Evolutionary conservation across 2,113 vertebrate genomes (phyloP).

Genomic region (Saguinus midas): DNA sequence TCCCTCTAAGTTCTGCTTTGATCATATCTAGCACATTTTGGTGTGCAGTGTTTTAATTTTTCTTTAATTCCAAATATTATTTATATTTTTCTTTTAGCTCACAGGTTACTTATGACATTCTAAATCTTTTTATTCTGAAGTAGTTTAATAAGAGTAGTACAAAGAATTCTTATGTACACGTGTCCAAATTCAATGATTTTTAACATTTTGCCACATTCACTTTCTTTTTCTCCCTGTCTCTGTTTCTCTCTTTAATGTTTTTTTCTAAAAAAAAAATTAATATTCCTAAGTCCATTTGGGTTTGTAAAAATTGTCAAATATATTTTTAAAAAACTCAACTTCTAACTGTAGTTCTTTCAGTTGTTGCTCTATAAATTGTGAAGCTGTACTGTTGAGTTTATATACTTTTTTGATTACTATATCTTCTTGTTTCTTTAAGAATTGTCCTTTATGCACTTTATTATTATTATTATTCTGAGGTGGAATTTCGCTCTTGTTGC

Average conservation of each 20-base stretch:
- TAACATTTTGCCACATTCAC: background rate
- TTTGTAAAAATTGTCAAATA: background rate
- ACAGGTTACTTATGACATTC: background rate
- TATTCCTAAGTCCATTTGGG: background rate
- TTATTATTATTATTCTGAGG: background rate
- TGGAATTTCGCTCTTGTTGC: too few species aligned
- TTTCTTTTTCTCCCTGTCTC: background rate
- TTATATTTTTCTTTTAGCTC: background rate
- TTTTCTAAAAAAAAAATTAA: background rate
- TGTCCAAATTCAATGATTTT: background rate
- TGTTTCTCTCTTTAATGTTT: background rate
- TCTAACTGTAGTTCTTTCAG: background rate
- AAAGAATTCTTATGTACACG: background rate
- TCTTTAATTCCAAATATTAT: background rate
- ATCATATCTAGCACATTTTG: background rate
- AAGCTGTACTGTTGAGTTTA: background rate
- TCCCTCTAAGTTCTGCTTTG: constrained; percentile 12
- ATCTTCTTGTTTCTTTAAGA: background rate
- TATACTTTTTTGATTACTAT: background rate
- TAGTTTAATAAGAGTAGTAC: background rate
- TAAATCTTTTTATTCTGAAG: background rate
- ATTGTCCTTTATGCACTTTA: background rate
- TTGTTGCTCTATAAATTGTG: constrained; percentile 5
- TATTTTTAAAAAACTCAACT: background rate
- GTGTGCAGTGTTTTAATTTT: background rate